These are phyloP conservation scores for Leptinotarsa defecta DNA, from an alignment of 1,140 invertebrate species.

Conservation along the genomic window DNA sequence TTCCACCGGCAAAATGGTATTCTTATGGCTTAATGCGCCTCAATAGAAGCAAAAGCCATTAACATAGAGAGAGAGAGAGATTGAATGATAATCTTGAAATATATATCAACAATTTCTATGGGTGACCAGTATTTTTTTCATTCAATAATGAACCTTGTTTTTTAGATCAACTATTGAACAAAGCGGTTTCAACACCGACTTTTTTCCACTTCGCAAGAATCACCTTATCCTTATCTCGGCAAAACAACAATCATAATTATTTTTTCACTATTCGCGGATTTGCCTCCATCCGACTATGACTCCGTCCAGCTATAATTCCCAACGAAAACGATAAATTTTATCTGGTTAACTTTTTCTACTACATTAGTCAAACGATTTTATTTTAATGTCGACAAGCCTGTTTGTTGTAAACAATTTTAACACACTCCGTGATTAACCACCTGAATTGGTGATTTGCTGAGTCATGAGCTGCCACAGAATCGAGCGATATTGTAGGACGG, in stretches of 20 bases:
- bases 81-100: no score
- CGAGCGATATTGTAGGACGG: no score
- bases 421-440: conserved; percentile 13
- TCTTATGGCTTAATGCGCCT: no score
- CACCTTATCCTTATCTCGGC: background rate
- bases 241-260: background rate
- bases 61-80: no score
- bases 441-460: conserved; percentile 12
- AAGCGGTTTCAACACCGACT: no score
- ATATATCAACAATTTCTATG: no score
- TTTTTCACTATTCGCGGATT: background rate
- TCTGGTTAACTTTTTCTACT: conserved; percentile 5
- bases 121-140: no score
- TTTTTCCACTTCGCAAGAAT: no score
- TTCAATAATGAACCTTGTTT: no score
- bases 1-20: no score
- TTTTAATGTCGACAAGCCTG: background rate
- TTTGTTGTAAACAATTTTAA: conserved; percentile 25
- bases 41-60: no score
- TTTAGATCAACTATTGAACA: no score
- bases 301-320: background rate
- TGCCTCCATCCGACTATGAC: background rate
- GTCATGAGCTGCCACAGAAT: background rate
- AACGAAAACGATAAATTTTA: conserved; percentile 10
- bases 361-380: conserved; percentile 8